These are phyloP conservation scores for Leucophenga varia DNA, from an alignment of 1,140 invertebrate genomes.

Conservation along the genomic window DNA sequence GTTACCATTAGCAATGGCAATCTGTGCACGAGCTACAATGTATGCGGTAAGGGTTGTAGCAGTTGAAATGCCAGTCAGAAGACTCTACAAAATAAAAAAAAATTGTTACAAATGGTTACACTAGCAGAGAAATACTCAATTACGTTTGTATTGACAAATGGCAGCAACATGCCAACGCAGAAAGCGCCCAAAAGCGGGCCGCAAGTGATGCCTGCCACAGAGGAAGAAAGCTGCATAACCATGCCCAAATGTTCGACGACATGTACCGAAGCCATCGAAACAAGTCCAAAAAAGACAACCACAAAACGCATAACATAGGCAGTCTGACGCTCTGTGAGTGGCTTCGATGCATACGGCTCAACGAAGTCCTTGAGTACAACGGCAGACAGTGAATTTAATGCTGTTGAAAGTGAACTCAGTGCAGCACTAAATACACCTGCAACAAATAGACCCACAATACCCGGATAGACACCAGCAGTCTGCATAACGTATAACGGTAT, in stretches of 20 bases:
- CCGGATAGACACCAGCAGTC: slow-evolving; percentile 64
- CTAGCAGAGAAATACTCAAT: not conserved
- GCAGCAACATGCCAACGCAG: slow-evolving; percentile 78
- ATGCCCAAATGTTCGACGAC: slow-evolving; percentile 72
- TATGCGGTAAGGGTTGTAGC: slow-evolving; percentile 25
- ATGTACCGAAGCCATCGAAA: slow-evolving; percentile 67
- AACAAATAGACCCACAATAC: slow-evolving; percentile 77
- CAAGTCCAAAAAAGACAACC: slow-evolving; percentile 64
- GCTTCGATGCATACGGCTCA: slow-evolving; percentile 65
- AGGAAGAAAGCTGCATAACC: slow-evolving; percentile 73
- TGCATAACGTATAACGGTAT: slow-evolving; percentile 71
- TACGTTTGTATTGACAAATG: slow-evolving; percentile 72
- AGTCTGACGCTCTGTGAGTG: slow-evolving; percentile 63
- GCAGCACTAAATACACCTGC: slow-evolving; percentile 72
- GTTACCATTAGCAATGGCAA: slow-evolving; percentile 29
- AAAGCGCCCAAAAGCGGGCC: slow-evolving; percentile 84
- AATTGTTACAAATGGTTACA: not conserved
- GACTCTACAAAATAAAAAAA: slow-evolving; percentile 22
- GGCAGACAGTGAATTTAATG: slow-evolving; percentile 76
- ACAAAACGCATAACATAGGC: slow-evolving; percentile 66
- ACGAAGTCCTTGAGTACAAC: slow-evolving; percentile 79
- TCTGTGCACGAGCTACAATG: slow-evolving; percentile 30
- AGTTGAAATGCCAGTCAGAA: slow-evolving; percentile 25
- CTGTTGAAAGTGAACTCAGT: slow-evolving; percentile 76
- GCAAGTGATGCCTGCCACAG: slow-evolving; percentile 76